A percentile compares a stretch with the other conserved stretches of the same genome.
Evolutionary conservation across 2,888 invertebrate genomes (phyloP).

Genomic region (Allygus modestus): DNA sequence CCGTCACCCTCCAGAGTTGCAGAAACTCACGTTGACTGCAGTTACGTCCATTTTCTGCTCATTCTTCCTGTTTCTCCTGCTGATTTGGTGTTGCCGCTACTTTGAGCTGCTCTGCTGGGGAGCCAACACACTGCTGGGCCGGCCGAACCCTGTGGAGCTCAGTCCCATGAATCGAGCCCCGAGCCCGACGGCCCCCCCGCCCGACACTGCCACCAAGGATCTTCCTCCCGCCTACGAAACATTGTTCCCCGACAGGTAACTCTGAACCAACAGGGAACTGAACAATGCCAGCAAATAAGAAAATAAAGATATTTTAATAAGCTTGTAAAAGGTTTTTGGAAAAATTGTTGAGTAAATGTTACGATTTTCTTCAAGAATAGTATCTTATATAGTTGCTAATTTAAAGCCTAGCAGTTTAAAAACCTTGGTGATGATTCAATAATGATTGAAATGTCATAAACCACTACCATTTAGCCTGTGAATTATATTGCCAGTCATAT

Average conservation of each 20-base stretch:
- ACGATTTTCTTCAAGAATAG: no score
- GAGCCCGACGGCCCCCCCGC: conserved; percentile 73
- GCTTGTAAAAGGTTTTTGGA: background rate
- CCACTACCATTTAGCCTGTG: no score
- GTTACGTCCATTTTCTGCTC: conserved; percentile 75
- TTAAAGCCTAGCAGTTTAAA: background rate
- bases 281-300: background rate
- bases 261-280: no score
- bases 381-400: background rate
- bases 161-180: conserved; percentile 68
- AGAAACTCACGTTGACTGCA: conserved; percentile 76
- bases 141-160: conserved; percentile 39
- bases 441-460: no score
- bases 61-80: conserved; percentile 76
- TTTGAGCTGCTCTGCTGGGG: conserved; percentile 76
- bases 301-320: background rate
- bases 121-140: conserved; percentile 68
- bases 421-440: no score
- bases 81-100: conserved; percentile 76
- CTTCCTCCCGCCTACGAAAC: conserved; percentile 79
- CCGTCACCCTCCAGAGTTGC: conserved; percentile 67
- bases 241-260: conserved; percentile 75
- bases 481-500: no score
- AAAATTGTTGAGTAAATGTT: background rate
- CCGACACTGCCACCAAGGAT: conserved; percentile 75